These are phyloP conservation scores for Drosophila bocki DNA, from an alignment of 1,140 invertebrate genomes.

Conservation along the genomic window DNA sequence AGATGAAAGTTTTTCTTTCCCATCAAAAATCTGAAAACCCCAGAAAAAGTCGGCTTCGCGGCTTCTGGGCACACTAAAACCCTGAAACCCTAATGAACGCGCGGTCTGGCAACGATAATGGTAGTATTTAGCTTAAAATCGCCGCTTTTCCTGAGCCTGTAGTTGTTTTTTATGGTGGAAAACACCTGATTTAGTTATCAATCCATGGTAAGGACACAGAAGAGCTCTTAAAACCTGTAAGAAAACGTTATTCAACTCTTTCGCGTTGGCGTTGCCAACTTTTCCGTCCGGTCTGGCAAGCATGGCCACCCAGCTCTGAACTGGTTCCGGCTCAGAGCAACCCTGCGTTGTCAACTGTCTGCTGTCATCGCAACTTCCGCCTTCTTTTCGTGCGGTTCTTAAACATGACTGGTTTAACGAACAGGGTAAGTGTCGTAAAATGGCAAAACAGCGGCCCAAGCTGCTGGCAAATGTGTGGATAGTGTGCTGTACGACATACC, in stretches of 20 bases:
- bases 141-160: too few relatives aligned
- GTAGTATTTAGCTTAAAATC: too few relatives aligned
- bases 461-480: constrained; percentile 45
- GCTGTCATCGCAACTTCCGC: constrained; percentile 74
- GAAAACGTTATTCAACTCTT: not conserved
- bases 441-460: constrained; percentile 21
- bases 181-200: too few relatives aligned
- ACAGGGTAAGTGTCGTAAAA: constrained; percentile 86
- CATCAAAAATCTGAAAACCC: too few relatives aligned
- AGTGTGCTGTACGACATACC: constrained; percentile 7
- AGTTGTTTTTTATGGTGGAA: too few relatives aligned
- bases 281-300: not conserved
- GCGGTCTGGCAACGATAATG: too few relatives aligned
- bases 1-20: too few relatives aligned
- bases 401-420: constrained; percentile 89
- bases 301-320: not conserved
- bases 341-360: constrained; percentile 56
- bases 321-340: constrained; percentile 48
- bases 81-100: too few relatives aligned
- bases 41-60: too few relatives aligned
- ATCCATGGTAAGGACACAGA: too few relatives aligned
- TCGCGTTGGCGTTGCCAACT: not conserved
- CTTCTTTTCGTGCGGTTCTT: constrained; percentile 88
- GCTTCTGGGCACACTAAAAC: too few relatives aligned
- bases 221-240: too few relatives aligned